Conservation (phyloP, 2,888 invertebrate genomes). For the Deilephila elpenor region DNA sequence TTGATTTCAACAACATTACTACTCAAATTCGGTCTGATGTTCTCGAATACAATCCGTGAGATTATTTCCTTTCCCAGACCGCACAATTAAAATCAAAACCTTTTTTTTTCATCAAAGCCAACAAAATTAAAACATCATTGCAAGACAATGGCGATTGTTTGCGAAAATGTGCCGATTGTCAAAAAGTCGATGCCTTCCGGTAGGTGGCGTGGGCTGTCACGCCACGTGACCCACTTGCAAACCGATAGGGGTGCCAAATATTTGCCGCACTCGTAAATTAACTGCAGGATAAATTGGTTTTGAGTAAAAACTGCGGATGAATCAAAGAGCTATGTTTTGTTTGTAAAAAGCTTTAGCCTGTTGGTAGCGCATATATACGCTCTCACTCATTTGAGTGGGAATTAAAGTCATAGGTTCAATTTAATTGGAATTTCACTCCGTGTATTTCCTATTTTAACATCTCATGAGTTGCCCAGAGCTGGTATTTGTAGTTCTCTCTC, state of each 20-base stretch:
- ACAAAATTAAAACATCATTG: constrained; percentile 6
- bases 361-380: too few species aligned
- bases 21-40: too few species aligned
- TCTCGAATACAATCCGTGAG: too few species aligned
- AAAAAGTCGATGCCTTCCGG: constrained; percentile 20
- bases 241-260: constrained; percentile 16
- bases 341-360: too few species aligned
- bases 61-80: neutral
- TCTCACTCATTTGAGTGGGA: too few species aligned
- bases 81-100: neutral
- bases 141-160: constrained; percentile 15
- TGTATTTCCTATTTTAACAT: too few species aligned
- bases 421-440: too few species aligned
- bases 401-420: too few species aligned
- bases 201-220: neutral
- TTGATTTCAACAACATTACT: too few species aligned
- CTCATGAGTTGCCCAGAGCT: too few species aligned
- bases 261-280: neutral
- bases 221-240: constrained; percentile 4
- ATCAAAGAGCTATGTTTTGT: neutral
- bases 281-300: neutral
- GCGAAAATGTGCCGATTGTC: constrained; percentile 4
- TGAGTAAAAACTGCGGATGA: neutral
- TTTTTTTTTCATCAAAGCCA: neutral
- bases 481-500: too few species aligned